Evolutionary conservation across 1,140 invertebrate genomes (phyloP).

Genomic region (Stenopsyche tienmushanensis): DNA sequence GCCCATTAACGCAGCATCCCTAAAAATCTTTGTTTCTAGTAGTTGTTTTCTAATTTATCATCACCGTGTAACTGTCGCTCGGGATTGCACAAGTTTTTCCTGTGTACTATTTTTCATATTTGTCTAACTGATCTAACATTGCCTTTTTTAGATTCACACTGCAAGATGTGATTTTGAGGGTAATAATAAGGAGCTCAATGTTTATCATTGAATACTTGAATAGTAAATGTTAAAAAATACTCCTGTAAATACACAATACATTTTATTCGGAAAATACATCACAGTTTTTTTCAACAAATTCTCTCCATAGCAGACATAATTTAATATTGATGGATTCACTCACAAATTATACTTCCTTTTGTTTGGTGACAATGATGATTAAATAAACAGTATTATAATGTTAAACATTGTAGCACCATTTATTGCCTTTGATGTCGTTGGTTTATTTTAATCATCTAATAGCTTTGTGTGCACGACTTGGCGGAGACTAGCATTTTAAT

Average conservation of each 20-base stretch:
- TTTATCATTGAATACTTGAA: neutral
- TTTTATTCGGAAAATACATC: no score
- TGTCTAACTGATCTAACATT: conserved; percentile 39
- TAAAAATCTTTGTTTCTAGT: conserved; percentile 26
- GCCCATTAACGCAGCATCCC: conserved; percentile 33
- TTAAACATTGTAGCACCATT: conserved; percentile 17
- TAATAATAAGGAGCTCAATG: conserved; percentile 22
- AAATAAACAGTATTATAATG: neutral
- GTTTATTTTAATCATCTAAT: conserved; percentile 43
- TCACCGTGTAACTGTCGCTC: conserved; percentile 39
- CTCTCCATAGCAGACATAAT: no score
- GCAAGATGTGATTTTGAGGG: conserved; percentile 37
- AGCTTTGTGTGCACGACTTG: conserved; percentile 42
- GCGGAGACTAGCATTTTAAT: conserved; percentile 42
- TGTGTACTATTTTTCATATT: conserved; percentile 40
- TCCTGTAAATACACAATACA: no score
- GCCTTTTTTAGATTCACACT: conserved; percentile 40
- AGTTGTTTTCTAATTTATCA: conserved; percentile 35
- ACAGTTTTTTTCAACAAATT: no score
- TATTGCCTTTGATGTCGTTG: conserved; percentile 39
- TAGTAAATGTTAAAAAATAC: no score
- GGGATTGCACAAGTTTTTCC: conserved; percentile 42
- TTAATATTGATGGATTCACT: no score
- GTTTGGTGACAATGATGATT: neutral
- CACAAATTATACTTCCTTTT: no score